Conservation (phyloP, 2,888 invertebrate species). For the Calameuta filiformis region DNA sequence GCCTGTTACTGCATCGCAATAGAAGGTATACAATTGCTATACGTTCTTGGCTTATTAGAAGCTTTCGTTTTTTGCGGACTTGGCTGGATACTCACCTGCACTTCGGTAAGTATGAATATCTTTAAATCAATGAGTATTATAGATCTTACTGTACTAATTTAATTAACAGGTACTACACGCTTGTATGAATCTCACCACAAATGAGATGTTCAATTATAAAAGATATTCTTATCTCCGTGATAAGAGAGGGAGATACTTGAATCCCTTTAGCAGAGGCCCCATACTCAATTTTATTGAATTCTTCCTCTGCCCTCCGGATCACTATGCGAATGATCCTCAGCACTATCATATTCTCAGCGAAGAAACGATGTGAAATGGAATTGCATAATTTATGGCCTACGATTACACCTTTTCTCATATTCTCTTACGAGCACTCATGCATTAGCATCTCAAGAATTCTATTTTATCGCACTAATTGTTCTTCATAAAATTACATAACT, state of each 20-base stretch:
- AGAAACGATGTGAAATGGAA: constrained; percentile 63
- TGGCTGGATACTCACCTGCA: constrained; percentile 89
- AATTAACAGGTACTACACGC: constrained; percentile 84
- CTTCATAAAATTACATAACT: too few species aligned
- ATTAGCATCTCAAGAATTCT: neutral
- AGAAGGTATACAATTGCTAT: constrained; percentile 87
- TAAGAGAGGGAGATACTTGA: constrained; percentile 87
- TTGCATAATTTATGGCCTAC: neutral
- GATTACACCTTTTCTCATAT: neutral
- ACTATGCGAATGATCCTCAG: constrained; percentile 76
- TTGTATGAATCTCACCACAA: constrained; percentile 93
- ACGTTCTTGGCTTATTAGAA: constrained; percentile 84
- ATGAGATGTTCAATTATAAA: constrained; percentile 95
- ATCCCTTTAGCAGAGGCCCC: constrained; percentile 92
- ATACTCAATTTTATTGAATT: constrained; percentile 89
- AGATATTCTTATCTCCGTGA: constrained; percentile 90
- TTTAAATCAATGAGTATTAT: neutral
- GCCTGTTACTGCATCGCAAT: constrained; percentile 86
- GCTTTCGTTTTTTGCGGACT: constrained; percentile 87
- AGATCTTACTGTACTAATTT: neutral
- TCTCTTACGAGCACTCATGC: too few species aligned
- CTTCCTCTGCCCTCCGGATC: constrained; percentile 86
- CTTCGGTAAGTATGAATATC: constrained; percentile 75
- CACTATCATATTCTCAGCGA: constrained; percentile 73
- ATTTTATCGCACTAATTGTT: neutral